phyloP scores from a whole-genome alignment of 2,888 invertebrate species.

The Ophraella communa region DNA sequence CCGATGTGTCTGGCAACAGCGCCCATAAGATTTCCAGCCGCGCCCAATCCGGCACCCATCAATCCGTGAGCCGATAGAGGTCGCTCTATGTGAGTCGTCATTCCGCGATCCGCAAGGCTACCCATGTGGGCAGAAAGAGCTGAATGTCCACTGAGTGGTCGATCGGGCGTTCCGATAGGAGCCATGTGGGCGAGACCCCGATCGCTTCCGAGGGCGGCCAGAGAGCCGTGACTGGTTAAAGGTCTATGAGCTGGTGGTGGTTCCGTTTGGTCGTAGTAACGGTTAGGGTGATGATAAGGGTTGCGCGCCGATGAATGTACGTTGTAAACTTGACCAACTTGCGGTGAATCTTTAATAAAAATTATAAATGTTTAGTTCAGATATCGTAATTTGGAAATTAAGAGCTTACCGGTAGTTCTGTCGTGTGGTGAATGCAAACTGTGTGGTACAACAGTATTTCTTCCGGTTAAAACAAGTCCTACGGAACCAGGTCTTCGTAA shows the following conservation, averaged over 20 bases:
- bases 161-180: slow-evolving; percentile 50
- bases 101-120: slow-evolving; percentile 44
- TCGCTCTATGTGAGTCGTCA: slow-evolving; percentile 52
- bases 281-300: slow-evolving; percentile 58
- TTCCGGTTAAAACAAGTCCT: slow-evolving; percentile 58
- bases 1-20: slow-evolving; percentile 59
- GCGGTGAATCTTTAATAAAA: slow-evolving; percentile 66
- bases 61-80: slow-evolving; percentile 53
- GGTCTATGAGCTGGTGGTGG: slow-evolving; percentile 68
- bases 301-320: slow-evolving; percentile 64
- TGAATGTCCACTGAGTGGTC: slow-evolving; percentile 50
- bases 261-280: slow-evolving; percentile 68
- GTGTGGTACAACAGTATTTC: slow-evolving; percentile 69
- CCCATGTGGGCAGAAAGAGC: slow-evolving; percentile 32
- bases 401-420: slow-evolving; percentile 67
- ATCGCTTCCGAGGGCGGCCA: slow-evolving; percentile 56
- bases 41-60: slow-evolving; percentile 57
- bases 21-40: slow-evolving; percentile 58
- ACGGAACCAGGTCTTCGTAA: slow-evolving; percentile 67
- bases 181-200: slow-evolving; percentile 55
- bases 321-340: slow-evolving; percentile 65
- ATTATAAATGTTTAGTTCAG: not conserved
- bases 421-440: slow-evolving; percentile 75
- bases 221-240: slow-evolving; percentile 57
- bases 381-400: too few species aligned